Evolutionary conservation across 2,888 invertebrate species (phyloP).

Genomic region (Tenthredo distinguenda): DNA sequence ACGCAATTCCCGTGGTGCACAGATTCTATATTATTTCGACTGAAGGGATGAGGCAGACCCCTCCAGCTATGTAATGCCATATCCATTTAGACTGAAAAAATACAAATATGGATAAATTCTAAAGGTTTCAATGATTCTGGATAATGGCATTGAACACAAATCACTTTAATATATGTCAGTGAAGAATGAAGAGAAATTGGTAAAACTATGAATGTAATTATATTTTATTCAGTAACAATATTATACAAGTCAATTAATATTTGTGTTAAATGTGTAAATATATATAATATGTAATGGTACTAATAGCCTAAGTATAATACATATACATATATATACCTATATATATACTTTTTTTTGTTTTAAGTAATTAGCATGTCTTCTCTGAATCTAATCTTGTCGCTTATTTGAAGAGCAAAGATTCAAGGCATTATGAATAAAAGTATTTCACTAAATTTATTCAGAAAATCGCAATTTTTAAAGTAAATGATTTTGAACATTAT

Average conservation of each 20-base stretch:
- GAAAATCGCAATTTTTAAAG: not conserved
- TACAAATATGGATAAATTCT: not conserved
- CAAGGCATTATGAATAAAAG: slow-evolving; percentile 31
- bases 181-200: not conserved
- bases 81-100: not conserved
- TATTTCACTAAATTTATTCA: not conserved
- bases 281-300: slow-evolving; percentile 41
- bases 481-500: not conserved
- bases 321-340: slow-evolving; percentile 2
- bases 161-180: not conserved
- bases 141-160: not conserved
- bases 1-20: not conserved
- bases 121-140: not conserved
- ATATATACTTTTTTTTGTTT: slow-evolving; percentile 7
- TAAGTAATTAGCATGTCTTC: slow-evolving; percentile 35
- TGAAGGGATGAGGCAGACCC: not conserved
- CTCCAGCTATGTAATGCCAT: not conserved
- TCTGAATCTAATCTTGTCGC: slow-evolving; percentile 26
- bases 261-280: slow-evolving; percentile 43
- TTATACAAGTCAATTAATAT: slow-evolving; percentile 63
- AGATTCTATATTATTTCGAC: not conserved
- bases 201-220: slow-evolving; percentile 66
- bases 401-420: slow-evolving; percentile 16
- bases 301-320: slow-evolving; percentile 37
- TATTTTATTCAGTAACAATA: slow-evolving; percentile 71